These are phyloP conservation scores for Luperina testacea DNA, from an alignment of 2,888 invertebrate genomes.

Conservation along the genomic window DNA sequence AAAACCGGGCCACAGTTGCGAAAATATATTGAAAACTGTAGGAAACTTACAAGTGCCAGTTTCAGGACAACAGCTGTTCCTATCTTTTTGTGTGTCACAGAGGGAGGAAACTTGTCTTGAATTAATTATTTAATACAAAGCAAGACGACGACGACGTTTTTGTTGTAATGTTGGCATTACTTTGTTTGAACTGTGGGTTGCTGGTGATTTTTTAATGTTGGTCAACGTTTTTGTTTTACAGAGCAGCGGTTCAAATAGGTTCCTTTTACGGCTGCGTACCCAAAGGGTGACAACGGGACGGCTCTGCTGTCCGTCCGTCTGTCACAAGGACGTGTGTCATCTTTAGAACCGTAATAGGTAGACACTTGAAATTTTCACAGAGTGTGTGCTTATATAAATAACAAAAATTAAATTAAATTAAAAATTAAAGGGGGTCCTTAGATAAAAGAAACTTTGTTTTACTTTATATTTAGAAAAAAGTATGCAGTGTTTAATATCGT, in stretches of 20 bases:
- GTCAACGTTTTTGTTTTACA: background rate
- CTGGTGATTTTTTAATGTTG: background rate
- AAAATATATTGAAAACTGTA: constrained; percentile 49
- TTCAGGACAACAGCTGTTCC: constrained; percentile 45
- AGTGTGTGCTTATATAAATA: background rate
- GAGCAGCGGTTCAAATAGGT: background rate
- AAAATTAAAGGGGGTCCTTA: too few relatives aligned
- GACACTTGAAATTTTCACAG: background rate
- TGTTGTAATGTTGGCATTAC: constrained; percentile 22
- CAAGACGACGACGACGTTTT: constrained; percentile 3
- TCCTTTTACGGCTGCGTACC: background rate
- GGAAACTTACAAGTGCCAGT: constrained; percentile 38
- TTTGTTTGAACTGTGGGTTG: background rate
- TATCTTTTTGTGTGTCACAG: constrained; percentile 45
- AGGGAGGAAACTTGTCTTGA: constrained; percentile 38
- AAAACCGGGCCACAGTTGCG: constrained; percentile 30
- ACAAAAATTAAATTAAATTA: background rate
- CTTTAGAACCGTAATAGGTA: background rate
- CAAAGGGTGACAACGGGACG: background rate
- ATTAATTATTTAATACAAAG: constrained; percentile 42
- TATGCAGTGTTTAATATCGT: background rate
- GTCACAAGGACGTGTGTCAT: background rate
- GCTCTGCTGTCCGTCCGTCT: background rate
- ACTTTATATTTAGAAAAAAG: background rate
- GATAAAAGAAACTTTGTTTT: too few relatives aligned